Evolutionary conservation across 2,888 invertebrate genomes (phyloP), one percentile per base, ranked within the genome.

Genomic region (Lucinisca nassula): DNA sequence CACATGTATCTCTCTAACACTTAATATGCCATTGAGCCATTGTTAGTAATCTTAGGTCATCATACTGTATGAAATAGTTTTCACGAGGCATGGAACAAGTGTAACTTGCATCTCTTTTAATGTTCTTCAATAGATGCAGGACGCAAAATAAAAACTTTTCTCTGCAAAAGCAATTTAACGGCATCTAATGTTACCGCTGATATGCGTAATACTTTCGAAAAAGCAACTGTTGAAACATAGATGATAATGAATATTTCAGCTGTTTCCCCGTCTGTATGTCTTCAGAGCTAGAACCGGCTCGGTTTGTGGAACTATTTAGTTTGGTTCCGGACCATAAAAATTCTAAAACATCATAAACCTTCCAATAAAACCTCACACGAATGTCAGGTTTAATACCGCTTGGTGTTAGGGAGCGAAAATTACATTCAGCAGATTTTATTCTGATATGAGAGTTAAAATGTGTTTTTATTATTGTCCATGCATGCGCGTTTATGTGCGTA

Each of bases 241-340:
- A 77, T 67, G 45, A 51, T 90, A 81, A 90, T 87, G 74, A 40
- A 27, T 75, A 77, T 87, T 84, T 85, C 89, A 90, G 89, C 81
- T 81, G 75, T 55, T 17, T 17, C 45, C 85, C 67, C 77, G 89
- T 40, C 89, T 82, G 55, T 21, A 67, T 78, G 89, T 83, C 89
- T 85, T 80, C 87, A 72, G 37, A 32, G 35, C 32, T 38, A 30
- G 32, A 81, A 81, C 85, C 76, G 70, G 81, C 76, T 78, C 70
- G 84, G 76, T 70, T 55, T 77, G 72, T 83, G 74, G 81, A 81
- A 83, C 58, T 90, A 87, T 90, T 90, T 87, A 85, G 82, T 58
- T 90, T 85, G 80, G 87, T 85, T 87, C 85, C 85, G 85, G 87
- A 70, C 87, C 89, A 90, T 90, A 90, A 90, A 90, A 82, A 87